phyloP scores from a whole-genome alignment of 2,113 vertebrate species.

The Bungarus multicinctus region DNA sequence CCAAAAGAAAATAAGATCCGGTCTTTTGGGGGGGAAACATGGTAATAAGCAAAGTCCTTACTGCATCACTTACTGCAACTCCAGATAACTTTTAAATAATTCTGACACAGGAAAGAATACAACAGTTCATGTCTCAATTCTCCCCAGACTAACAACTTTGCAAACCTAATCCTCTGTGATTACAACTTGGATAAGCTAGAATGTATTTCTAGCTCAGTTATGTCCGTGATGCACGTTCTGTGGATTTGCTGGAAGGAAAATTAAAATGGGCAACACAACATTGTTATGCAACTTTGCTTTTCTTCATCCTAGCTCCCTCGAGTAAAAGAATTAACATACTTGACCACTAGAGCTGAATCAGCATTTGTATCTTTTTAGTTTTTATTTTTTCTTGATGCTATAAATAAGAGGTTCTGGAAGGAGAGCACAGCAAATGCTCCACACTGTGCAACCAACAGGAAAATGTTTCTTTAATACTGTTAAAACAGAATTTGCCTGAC shows the following conservation, averaged over 20 bases:
- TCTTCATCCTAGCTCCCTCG: slow-evolving; percentile 27
- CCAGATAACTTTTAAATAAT: neutral
- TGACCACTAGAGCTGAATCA: slow-evolving; percentile 32
- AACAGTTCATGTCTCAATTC: neutral
- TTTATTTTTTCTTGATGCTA: neutral
- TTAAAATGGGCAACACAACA: slow-evolving; percentile 11
- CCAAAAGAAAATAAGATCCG: no score
- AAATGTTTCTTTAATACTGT: neutral
- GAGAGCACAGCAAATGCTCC: neutral
- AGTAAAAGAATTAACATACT: slow-evolving; percentile 47
- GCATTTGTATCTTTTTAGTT: neutral
- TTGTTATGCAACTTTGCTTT: slow-evolving; percentile 42
- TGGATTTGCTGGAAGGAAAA: slow-evolving; percentile 26
- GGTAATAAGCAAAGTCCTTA: neutral
- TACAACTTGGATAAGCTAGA: neutral
- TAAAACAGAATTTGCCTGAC: neutral
- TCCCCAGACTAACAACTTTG: neutral
- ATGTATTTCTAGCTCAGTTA: slow-evolving; percentile 10
- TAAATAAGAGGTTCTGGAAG: slow-evolving; percentile 34
- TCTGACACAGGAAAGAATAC: neutral
- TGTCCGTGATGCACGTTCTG: slow-evolving; percentile 38
- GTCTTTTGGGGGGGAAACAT: no score
- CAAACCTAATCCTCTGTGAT: neutral
- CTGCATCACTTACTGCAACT: neutral
- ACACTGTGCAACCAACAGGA: neutral